Base-by-base conservation (phyloP, 2,888 invertebrate genomes). In the Melieria crassipennis region DNA sequence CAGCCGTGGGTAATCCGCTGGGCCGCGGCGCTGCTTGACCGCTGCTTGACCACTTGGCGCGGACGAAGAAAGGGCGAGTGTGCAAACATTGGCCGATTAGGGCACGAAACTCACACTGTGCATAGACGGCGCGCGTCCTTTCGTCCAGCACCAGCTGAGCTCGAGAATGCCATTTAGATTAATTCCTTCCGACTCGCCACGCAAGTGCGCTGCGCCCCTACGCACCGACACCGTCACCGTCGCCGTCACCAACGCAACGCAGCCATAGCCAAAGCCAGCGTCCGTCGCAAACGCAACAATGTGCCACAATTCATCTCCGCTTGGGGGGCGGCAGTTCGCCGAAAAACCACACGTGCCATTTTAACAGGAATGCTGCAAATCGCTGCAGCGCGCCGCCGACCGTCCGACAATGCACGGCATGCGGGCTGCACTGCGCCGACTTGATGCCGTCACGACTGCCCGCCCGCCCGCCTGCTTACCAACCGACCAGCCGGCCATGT, bases 281-380 rank as follows among this genome's bases (percentile, higher is more conserved):
- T 65, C 16, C 56, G 6, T 16, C n/a, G 42, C 11, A 13, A 58
- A 50, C n/a, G 42, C 47, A 60, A 3, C 42, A 62, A 58, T 65
- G 70, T 60, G 50, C 4, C 11, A 55, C 45, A 55, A 52, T 66
- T 56, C 67, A 48, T 48, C 70, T 66, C 13, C 56, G 30, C 30
- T 56, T 64, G 58, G 67, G 60, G 13, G 55, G 58, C 73, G 42
- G 56, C 67, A 48, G 76, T 82, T 83, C 82, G 75, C 78, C 78
- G 83, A 83, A 82, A 82, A 82, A 82, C 83, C 82, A 82, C 82
- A 82, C 82, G 83, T 82, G 83, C 82, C 82, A 81, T 79, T 62
- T 47, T 63, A 48, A 50, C 60, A 50, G 56, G 58, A 55, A 66
- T 56, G 64, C 70, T 42, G 66, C 7, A 50, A 42, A 13, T 6